A percentile compares a stretch with the other conserved stretches of the same genome.
Conservation (phyloP, 1,140 invertebrate species). For the Caenorhabditis latens region DNA sequence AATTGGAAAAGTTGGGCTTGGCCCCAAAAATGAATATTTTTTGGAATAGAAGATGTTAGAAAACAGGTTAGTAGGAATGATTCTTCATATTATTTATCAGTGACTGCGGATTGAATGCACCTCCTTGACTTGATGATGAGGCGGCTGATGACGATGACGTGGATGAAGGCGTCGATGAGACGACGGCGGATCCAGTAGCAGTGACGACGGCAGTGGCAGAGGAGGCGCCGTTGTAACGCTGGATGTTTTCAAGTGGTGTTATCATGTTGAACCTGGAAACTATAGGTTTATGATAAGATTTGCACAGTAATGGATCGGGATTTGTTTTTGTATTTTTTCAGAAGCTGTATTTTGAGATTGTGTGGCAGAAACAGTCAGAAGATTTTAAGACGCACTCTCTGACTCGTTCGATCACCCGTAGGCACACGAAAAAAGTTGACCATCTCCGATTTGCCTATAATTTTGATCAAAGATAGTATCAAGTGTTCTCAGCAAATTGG, state of each 20-base stretch:
- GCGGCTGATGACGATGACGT: slow-evolving; percentile 34
- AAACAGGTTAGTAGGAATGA: slow-evolving; percentile 50
- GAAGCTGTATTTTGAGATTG: too few species aligned
- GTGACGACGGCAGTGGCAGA: slow-evolving; percentile 60
- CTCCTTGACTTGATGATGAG: slow-evolving; percentile 42
- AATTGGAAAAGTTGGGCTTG: slow-evolving; percentile 15
- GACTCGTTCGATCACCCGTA: too few species aligned
- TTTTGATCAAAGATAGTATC: too few species aligned
- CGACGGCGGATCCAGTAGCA: slow-evolving; percentile 53
- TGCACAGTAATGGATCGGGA: too few species aligned
- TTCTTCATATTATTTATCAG: slow-evolving; percentile 53
- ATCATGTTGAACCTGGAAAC: slow-evolving; percentile 77
- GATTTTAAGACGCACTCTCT: too few species aligned
- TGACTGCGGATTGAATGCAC: slow-evolving; percentile 45
- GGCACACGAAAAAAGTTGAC: too few species aligned
- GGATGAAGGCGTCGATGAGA: slow-evolving; percentile 41
- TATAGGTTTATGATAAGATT: not conserved
- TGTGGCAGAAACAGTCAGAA: too few species aligned
- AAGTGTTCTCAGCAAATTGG: too few species aligned
- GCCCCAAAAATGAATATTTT: slow-evolving; percentile 52
- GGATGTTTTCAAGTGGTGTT: slow-evolving; percentile 76
- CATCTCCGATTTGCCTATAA: too few species aligned
- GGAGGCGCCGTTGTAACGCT: slow-evolving; percentile 72
- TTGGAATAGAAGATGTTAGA: not conserved
- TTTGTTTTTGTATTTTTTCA: too few species aligned